Percentiles rank a stretch among this genome's conserved stretches.
Evolutionary conservation across 2,797 vertebrate species (phyloP).

Genomic region (Chrysocyon brachyurus): DNA sequence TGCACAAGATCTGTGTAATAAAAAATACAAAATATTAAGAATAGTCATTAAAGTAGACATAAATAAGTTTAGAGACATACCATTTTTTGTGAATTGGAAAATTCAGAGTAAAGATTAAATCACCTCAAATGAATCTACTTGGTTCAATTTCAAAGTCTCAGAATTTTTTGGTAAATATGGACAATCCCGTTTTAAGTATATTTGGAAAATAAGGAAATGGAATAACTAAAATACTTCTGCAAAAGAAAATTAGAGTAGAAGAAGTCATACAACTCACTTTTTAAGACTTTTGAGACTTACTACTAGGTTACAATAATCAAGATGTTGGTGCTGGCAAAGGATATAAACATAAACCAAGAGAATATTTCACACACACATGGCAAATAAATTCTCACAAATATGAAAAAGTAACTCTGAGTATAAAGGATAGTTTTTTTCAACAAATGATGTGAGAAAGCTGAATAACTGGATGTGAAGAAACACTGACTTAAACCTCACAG

Average conservation of each 20-base stretch:
- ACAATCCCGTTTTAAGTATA: not conserved
- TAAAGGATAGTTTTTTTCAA: not conserved
- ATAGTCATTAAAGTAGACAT: not conserved
- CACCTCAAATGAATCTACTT: not conserved
- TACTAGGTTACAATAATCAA: not conserved
- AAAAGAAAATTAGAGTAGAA: conserved; percentile 18
- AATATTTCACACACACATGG: not conserved
- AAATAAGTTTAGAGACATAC: not conserved
- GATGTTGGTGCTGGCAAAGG: not conserved
- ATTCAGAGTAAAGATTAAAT: not conserved
- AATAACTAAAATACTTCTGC: not conserved
- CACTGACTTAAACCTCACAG: not conserved
- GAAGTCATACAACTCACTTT: not conserved
- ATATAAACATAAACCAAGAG: not conserved
- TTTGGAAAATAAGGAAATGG: not conserved
- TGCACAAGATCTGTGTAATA: not conserved
- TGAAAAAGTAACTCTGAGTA: not conserved
- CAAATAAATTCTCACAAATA: not conserved
- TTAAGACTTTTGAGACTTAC: not conserved
- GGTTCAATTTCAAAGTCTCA: not conserved
- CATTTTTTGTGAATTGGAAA: not conserved
- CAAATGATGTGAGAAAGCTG: not conserved
- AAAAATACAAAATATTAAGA: not conserved
- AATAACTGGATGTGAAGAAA: not conserved
- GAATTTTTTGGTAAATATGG: not conserved